A percentile compares a stretch with the other conserved stretches of the same genome.
Evolutionary conservation across 2,797 vertebrate genomes (phyloP).

Genomic region (Pangasius mekongensis): DNA sequence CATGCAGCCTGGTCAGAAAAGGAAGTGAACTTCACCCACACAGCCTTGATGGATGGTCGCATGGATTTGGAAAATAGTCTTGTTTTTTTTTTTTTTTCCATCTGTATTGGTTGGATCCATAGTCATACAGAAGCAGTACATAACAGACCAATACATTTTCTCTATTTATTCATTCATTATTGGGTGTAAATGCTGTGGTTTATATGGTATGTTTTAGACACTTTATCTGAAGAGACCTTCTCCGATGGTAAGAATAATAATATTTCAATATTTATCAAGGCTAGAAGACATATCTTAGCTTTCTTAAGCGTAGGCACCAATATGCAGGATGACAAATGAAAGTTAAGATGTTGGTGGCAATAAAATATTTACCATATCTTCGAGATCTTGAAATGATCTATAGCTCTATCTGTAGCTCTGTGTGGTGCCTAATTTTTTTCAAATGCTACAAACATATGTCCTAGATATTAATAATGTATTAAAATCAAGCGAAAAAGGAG

Average conservation of each 20-base stretch:
- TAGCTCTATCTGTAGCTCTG: background rate
- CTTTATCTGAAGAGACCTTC: background rate
- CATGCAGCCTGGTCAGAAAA: constrained; percentile 17
- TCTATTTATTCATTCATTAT: background rate
- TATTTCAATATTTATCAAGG: constrained; percentile 14
- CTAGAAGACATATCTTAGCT: background rate
- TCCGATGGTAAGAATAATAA: background rate
- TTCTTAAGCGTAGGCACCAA: background rate
- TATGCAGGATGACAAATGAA: background rate
- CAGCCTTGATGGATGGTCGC: constrained; percentile 1
- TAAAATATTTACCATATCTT: background rate
- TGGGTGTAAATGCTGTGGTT: background rate
- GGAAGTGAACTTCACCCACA: constrained; percentile 41
- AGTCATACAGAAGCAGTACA: background rate
- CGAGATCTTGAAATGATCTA: background rate
- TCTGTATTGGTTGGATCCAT: background rate
- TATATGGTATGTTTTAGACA: background rate
- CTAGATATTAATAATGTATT: background rate
- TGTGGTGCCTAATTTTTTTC: no score
- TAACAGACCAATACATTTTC: background rate
- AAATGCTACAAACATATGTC: background rate
- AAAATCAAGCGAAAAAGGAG: background rate
- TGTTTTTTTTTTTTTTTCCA: background rate
- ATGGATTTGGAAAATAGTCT: constrained; percentile 13
- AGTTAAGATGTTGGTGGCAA: background rate